These are phyloP conservation scores for Carduelis carduelis DNA, from an alignment of 2,797 vertebrate species.

Conservation along the genomic window DNA sequence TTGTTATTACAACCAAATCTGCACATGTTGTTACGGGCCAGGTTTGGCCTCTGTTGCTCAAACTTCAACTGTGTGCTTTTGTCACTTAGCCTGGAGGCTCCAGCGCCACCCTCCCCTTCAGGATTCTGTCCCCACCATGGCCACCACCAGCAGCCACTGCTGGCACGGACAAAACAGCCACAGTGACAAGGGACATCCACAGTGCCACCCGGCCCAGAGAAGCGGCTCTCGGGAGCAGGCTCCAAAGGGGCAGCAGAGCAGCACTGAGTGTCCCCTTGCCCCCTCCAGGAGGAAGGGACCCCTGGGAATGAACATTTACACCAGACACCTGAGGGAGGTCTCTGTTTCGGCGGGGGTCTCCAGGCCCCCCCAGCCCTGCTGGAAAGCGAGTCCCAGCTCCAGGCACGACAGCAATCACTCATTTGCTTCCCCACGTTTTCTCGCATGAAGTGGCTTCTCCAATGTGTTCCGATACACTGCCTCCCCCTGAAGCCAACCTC, in stretches of 20 bases:
- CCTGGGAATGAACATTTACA: background rate
- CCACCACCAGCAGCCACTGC: background rate
- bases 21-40: background rate
- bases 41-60: background rate
- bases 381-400: background rate
- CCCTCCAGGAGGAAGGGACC: background rate
- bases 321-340: background rate
- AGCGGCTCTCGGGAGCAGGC: rapidly evolving
- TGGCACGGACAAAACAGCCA: background rate
- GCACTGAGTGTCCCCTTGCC: background rate
- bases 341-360: background rate
- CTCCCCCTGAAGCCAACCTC: constrained; percentile 53
- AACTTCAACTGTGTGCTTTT: background rate
- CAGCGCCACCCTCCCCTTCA: background rate
- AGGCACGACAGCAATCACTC: background rate
- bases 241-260: background rate
- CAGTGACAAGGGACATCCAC: background rate
- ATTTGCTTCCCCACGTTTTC: background rate
- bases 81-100: background rate
- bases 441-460: background rate
- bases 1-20: background rate
- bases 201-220: background rate
- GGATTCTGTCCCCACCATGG: rapidly evolving
- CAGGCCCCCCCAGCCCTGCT: background rate
- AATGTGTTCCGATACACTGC: background rate